phyloP scores from a whole-genome alignment of 2,797 vertebrate genomes.

The Babyrousa celebensis region DNA sequence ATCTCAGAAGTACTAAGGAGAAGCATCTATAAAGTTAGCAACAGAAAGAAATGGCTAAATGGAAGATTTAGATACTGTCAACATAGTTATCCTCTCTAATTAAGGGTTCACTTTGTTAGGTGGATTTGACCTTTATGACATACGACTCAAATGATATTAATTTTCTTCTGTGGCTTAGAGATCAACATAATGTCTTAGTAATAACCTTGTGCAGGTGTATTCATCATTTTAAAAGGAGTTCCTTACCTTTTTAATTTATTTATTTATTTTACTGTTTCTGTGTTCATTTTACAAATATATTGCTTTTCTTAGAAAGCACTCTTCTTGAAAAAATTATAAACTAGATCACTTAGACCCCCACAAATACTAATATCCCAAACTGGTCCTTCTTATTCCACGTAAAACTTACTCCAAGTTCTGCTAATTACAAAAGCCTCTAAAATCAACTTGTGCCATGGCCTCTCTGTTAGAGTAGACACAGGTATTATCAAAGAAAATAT shows the following conservation, averaged over 20 bases:
- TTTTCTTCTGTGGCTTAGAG: slow-evolving; percentile 35
- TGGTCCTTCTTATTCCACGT: neutral
- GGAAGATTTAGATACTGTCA: neutral
- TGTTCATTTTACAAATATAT: neutral
- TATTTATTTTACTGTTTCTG: neutral
- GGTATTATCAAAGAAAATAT: neutral
- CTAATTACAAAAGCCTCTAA: slow-evolving; percentile 20
- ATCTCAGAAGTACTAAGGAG: neutral
- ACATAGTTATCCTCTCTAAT: neutral
- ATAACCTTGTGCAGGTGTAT: neutral
- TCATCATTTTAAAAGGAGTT: slow-evolving; percentile 26
- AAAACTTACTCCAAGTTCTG: neutral
- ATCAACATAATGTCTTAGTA: neutral
- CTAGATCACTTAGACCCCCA: neutral
- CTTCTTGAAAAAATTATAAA: slow-evolving; percentile 23
- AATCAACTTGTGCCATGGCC: neutral
- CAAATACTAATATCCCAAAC: neutral
- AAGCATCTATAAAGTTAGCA: neutral
- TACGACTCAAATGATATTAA: neutral
- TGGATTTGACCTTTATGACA: neutral
- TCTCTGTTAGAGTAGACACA: neutral
- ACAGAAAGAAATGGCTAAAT: neutral
- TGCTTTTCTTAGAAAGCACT: neutral
- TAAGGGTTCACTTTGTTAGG: slow-evolving; percentile 1
- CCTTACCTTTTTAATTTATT: accelerated